phyloP scores from a whole-genome alignment of 2,113 vertebrate genomes.

The Carollia perspicillata region DNA sequence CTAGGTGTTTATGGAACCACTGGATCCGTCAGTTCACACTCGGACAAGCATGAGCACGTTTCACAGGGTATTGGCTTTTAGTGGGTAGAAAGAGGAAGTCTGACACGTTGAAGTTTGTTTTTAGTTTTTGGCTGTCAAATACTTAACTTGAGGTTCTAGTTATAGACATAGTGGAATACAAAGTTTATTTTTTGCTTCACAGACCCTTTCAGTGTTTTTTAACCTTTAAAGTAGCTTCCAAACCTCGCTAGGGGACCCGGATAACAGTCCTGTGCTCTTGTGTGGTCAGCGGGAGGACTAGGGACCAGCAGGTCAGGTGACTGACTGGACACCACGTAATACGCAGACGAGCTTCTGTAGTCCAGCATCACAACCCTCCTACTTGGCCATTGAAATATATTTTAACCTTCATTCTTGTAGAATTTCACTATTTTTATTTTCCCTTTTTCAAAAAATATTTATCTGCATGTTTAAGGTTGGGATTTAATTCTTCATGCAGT shows the following conservation, averaged over 20 bases:
- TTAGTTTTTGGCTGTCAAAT: neutral
- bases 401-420: neutral
- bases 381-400: neutral
- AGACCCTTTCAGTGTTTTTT: neutral
- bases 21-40: neutral
- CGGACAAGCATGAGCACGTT: fast-evolving
- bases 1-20: neutral
- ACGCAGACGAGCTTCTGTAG: neutral
- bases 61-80: neutral
- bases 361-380: too few species aligned
- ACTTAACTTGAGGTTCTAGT: neutral
- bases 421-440: neutral
- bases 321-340: fast-evolving
- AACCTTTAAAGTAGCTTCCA: neutral
- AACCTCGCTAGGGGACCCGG: neutral
- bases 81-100: neutral
- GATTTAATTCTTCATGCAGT: neutral
- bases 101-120: neutral
- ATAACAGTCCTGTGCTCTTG: neutral
- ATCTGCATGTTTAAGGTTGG: neutral
- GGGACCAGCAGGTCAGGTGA: neutral
- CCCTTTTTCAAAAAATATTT: neutral
- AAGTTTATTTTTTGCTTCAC: neutral
- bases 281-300: neutral
- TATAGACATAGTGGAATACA: neutral